phyloP scores from a whole-genome alignment of 2,113 vertebrate species.

The Corapipo altera region DNA sequence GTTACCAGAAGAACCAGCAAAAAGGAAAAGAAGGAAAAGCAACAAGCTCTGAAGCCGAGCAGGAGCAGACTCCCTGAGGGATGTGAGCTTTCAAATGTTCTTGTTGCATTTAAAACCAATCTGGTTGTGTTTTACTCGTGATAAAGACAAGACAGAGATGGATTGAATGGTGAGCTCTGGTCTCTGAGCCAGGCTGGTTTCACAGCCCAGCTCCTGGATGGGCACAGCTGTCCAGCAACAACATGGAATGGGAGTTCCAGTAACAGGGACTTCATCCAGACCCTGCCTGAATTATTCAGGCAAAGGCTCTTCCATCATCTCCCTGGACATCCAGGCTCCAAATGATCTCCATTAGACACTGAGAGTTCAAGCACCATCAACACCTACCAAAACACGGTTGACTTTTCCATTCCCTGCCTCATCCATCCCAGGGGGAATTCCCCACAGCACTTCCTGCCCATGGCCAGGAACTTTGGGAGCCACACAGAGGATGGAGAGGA shows the following conservation, averaged over 20 bases:
- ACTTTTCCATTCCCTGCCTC: background rate
- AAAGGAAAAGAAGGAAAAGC: background rate
- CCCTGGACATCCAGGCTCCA: background rate
- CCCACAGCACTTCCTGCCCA: background rate
- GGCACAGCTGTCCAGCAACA: background rate
- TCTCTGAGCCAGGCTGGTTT: background rate
- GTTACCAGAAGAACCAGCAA: background rate
- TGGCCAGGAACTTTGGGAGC: background rate
- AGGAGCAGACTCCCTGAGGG: background rate
- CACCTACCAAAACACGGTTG: rapidly evolving
- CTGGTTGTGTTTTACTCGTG: background rate
- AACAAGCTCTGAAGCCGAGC: background rate
- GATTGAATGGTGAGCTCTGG: background rate
- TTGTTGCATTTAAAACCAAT: background rate
- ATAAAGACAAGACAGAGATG: background rate
- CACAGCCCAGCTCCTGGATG: background rate
- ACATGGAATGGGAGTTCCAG: background rate
- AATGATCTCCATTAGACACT: background rate
- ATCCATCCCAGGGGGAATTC: background rate
- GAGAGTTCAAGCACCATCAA: background rate
- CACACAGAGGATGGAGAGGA: background rate
- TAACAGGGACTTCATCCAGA: background rate
- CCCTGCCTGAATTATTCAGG: background rate
- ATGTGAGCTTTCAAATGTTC: background rate
- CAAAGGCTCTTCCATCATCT: background rate